Conservation (phyloP, 2,113 vertebrate species). For the Cheilinus undulatus region DNA sequence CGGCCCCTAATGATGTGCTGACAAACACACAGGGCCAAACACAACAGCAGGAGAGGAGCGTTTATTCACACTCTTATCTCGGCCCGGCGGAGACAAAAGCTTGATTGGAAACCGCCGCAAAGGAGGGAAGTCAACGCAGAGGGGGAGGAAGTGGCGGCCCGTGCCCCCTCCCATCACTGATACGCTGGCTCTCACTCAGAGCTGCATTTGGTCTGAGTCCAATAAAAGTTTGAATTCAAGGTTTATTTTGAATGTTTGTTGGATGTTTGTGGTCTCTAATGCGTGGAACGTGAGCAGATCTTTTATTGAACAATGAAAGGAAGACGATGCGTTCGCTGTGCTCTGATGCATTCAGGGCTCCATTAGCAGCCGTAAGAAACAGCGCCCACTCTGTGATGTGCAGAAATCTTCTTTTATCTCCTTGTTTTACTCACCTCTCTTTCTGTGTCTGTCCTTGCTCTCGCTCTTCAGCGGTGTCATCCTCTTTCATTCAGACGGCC, state of each 20-base stretch:
- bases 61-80: constrained; percentile 77
- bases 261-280: constrained; percentile 27
- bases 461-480: constrained; percentile 25
- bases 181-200: not conserved
- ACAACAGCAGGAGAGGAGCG: constrained; percentile 66
- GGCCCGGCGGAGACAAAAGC: constrained; percentile 67
- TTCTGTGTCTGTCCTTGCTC: constrained; percentile 30
- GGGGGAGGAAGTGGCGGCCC: constrained; percentile 58
- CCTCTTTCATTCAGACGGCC: constrained; percentile 17
- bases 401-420: constrained; percentile 27
- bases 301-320: constrained; percentile 28
- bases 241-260: constrained; percentile 46
- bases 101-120: constrained; percentile 74
- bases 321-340: constrained; percentile 22
- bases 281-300: constrained; percentile 45
- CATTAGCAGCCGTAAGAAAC: constrained; percentile 54
- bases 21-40: constrained; percentile 82
- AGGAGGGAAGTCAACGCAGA: constrained; percentile 73
- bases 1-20: constrained; percentile 82
- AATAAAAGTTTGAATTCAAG: constrained; percentile 43
- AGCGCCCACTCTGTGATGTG: constrained; percentile 32
- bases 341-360: constrained; percentile 49
- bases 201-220: constrained; percentile 13
- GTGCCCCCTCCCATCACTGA: constrained; percentile 22
- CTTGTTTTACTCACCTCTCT: constrained; percentile 18